Evolutionary conservation across 2,888 invertebrate species (phyloP), one percentile per base, ranked within the genome.

Genomic region (Leistus spinibarbis): DNA sequence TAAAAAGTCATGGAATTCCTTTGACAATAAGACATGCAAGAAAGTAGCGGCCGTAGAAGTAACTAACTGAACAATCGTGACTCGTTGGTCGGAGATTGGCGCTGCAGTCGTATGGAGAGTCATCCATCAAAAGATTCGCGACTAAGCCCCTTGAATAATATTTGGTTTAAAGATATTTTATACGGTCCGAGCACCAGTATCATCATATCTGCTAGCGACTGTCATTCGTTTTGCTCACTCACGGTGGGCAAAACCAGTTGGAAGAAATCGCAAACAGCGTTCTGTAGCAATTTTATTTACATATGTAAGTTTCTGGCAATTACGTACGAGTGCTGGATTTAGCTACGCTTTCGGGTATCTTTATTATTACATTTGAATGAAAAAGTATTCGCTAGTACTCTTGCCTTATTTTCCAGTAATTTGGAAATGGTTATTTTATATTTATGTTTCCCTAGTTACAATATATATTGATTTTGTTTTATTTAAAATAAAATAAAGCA

Each of bases 131-230:
- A 57, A 69, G 68, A 65, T 65, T 65, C 24, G 10, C 23, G 65
- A 69, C 16, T 69, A 69, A 69, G 57, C 22, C 68, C 22, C 68
- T 69, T 69, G 68, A 69, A 69, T 69, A 69, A 69, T 69, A 69
- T 69, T 69, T 69, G 68, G 68, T 69, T 69, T 69, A 69, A 69
- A 69, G 68, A 56, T 69, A 69, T 69, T 69, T 69, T 69, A 56
- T 69, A 69, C 68, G 56, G 68, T 56, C 56, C 23, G 19, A 57
- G 16, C n/a, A 19, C 9, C 19, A 19, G 40, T 19, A 57, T 16
- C 13, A 16, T 40, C 40, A 40, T 40, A 40, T 40, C 40, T 40
- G 1, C 40, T 40, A 5, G 40, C 40, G 13, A 40, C 10, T 40
- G 40, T 13, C 7, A 40, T 40, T 40, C 40, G 40, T 40, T 40